phyloP scores from a whole-genome alignment of 2,113 vertebrate genomes.

The Platichthys flesus region DNA sequence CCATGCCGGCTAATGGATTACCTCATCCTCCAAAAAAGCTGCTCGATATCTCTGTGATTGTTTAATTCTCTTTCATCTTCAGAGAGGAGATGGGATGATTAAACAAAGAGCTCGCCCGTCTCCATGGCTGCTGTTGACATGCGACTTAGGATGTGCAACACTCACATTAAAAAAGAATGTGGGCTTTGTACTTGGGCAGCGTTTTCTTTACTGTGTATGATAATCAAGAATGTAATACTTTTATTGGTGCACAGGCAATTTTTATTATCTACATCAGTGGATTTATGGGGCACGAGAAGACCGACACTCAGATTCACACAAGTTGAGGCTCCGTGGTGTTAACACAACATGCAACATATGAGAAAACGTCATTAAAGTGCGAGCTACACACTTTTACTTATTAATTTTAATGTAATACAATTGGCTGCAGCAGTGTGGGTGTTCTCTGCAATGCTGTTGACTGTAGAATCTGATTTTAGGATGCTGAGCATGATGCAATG shows the following conservation, averaged over 20 bases:
- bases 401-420: slow-evolving; percentile 49
- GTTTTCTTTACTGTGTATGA: slow-evolving; percentile 8
- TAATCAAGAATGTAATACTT: slow-evolving; percentile 20
- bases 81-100: slow-evolving; percentile 69
- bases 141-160: slow-evolving; percentile 62
- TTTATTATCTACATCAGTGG: slow-evolving; percentile 12
- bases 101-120: slow-evolving; percentile 71
- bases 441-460: slow-evolving; percentile 41
- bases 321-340: slow-evolving; percentile 5
- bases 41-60: slow-evolving; percentile 68
- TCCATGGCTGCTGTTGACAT: slow-evolving; percentile 61
- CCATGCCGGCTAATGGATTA: slow-evolving; percentile 78
- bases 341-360: slow-evolving; percentile 34
- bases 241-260: neutral
- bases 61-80: slow-evolving; percentile 83
- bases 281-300: neutral
- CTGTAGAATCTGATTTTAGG: slow-evolving; percentile 34
- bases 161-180: slow-evolving; percentile 63
- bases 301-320: neutral
- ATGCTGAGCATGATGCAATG: slow-evolving; percentile 38
- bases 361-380: slow-evolving; percentile 42
- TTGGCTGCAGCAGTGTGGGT: slow-evolving; percentile 42
- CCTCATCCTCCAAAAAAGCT: slow-evolving; percentile 75
- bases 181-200: slow-evolving; percentile 23
- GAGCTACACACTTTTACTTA: slow-evolving; percentile 20